A percentile compares a stretch with the other conserved stretches of the same genome.
These are phyloP conservation scores for Pangasius sanitwongsei DNA, from an alignment of 2,797 vertebrate species.

Conservation along the genomic window DNA sequence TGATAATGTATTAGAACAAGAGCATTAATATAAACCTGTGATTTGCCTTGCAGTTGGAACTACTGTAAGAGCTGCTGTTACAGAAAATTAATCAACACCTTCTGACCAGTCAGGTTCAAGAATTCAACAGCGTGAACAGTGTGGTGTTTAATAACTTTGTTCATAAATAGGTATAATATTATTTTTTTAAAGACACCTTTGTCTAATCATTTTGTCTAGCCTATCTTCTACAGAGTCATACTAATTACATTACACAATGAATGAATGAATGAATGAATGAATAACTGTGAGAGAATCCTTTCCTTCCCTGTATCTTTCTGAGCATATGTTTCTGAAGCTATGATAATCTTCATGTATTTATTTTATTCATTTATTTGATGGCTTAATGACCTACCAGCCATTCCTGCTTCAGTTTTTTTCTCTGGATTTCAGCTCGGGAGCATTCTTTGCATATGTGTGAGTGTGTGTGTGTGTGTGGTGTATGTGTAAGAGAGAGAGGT, in stretches of 20 bases:
- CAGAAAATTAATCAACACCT: neutral
- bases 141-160: neutral
- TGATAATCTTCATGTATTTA: neutral
- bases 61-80: neutral
- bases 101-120: neutral
- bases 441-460: neutral
- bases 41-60: neutral
- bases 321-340: slow-evolving; percentile 2
- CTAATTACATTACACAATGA: neutral
- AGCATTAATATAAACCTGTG: neutral
- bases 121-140: neutral
- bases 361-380: neutral
- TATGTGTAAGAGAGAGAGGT: neutral
- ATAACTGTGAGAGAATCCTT: neutral
- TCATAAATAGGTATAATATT: neutral
- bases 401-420: neutral
- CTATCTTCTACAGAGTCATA: neutral
- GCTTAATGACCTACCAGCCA: neutral
- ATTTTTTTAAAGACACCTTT: neutral
- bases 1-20: neutral
- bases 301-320: neutral
- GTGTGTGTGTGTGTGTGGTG: neutral
- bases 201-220: neutral
- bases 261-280: neutral
- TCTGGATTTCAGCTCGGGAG: neutral